Evolutionary conservation across 1,140 invertebrate genomes (phyloP).

Genomic region (Coptotermes formosanus): DNA sequence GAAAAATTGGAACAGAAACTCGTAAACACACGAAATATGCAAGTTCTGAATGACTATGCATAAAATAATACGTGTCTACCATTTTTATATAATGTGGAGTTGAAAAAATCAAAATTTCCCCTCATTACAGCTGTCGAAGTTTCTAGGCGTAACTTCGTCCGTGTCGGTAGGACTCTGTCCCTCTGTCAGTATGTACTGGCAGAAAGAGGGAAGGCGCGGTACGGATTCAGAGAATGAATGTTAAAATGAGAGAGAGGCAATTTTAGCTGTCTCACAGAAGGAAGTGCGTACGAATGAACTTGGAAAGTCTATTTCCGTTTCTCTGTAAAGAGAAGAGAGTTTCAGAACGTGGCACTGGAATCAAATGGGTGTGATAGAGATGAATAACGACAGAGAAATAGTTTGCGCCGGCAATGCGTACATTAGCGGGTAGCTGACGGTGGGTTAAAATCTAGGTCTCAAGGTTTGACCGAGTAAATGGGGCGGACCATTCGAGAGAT

Average conservation of each 20-base stretch:
- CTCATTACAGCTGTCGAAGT: not conserved
- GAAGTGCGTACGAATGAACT: not conserved
- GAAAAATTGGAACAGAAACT: no score
- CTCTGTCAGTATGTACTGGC: not conserved
- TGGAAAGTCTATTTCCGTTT: not conserved
- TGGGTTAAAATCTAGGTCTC: not conserved
- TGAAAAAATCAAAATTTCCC: not conserved
- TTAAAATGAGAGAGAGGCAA: not conserved
- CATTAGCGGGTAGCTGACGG: not conserved
- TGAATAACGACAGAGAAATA: not conserved
- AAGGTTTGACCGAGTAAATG: constrained; percentile 10
- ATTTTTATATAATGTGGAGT: not conserved
- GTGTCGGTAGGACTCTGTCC: not conserved
- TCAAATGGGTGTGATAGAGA: not conserved
- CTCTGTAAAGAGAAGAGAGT: not conserved
- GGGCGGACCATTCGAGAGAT: not conserved
- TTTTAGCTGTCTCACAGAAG: not conserved
- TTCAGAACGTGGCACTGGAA: not conserved
- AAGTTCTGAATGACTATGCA: not conserved
- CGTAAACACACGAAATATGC: no score
- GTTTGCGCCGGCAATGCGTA: not conserved
- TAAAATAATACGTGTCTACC: not conserved
- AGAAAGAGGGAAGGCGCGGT: no score
- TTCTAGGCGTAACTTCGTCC: not conserved
- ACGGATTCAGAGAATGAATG: not conserved